Evolutionary conservation across 2,797 vertebrate genomes (phyloP), one percentile per base, ranked within the genome.

Genomic region (Bradypus variegatus): DNA sequence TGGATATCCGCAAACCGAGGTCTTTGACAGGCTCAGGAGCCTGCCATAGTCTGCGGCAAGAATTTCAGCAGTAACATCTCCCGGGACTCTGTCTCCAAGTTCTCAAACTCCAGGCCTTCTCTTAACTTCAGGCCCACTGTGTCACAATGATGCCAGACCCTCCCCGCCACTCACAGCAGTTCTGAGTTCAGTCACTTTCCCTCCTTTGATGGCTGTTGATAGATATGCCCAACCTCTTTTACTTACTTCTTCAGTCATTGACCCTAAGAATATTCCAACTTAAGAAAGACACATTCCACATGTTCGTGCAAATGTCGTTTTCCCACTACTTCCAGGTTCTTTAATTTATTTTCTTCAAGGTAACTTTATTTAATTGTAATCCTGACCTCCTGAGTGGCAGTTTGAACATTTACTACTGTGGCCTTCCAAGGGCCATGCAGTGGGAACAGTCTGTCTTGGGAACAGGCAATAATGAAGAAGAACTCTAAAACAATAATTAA

Each of bases 131-230:
- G 9, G 6, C 41, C 73, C 15, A 4, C 41, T 31, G 18, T 48
- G 18, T 50, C 73, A 3, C 18, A 25, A 16, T 13, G 9, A 21
- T 31, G 31, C 41, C 80, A 2, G 29, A 15, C 36, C 25, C 48
- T 9, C n/a, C 45, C n/a, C 12, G 23, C 29, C 36, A 13, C 21
- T 33, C 21, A 15, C n/a, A 0, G 90, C 0, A 1, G 2, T 12
- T 45, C 78, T 11, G 27, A 33, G 19, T 80, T 70, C 29, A 0
- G 25, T 48, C 58, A 21, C 23, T 45, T 29, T 29, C 23, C 11
- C 23, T 4, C 1, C 29, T 65, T 31, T 36, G 12, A 31, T 1
- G 1, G 48, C 10, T 23, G 12, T 77, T 9, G 11, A 33, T 4
- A 11, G 58, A 55, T 27, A 69, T 0, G 10, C 50, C 38, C 14